Evolutionary conservation across 2,888 invertebrate species (phyloP).

Genomic region (Oxyscelio sp.): DNA sequence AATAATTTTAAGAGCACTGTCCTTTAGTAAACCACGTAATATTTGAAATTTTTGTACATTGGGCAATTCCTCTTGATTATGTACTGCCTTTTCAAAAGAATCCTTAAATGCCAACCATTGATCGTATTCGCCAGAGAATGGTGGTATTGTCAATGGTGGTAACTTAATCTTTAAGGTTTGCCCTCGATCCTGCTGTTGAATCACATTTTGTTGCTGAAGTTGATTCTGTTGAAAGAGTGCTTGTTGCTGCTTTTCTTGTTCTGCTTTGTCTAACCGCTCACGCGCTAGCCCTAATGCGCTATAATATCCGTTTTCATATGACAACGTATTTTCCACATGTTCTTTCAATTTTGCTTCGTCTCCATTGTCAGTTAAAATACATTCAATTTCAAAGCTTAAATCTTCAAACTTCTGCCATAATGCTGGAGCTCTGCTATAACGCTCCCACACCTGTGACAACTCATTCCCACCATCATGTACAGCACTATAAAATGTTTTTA

Average conservation of each 20-base stretch:
- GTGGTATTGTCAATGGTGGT: constrained; percentile 6
- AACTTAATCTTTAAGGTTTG: neutral
- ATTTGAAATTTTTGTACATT: no score
- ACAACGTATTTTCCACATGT: neutral
- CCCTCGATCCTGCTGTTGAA: no score
- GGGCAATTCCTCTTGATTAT: no score
- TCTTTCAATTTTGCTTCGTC: neutral
- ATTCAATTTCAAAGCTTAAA: neutral
- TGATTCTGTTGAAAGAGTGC: no score
- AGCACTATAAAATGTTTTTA: no score
- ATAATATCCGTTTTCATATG: neutral
- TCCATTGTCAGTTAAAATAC: neutral
- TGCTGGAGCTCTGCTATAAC: neutral
- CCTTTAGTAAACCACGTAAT: no score
- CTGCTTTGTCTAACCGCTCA: neutral
- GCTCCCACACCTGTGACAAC: neutral
- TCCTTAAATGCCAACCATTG: constrained; percentile 33
- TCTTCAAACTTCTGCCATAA: neutral
- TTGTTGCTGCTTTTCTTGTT: no score
- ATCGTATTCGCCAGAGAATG: constrained; percentile 17
- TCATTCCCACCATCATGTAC: no score
- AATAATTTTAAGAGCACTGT: no score
- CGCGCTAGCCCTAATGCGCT: neutral
- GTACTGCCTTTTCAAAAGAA: neutral
- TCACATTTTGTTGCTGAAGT: no score